Percentiles rank a stretch among this genome's conserved stretches.
Conservation (phyloP, 1,140 invertebrate species). For the Mercenaria mercenaria region DNA sequence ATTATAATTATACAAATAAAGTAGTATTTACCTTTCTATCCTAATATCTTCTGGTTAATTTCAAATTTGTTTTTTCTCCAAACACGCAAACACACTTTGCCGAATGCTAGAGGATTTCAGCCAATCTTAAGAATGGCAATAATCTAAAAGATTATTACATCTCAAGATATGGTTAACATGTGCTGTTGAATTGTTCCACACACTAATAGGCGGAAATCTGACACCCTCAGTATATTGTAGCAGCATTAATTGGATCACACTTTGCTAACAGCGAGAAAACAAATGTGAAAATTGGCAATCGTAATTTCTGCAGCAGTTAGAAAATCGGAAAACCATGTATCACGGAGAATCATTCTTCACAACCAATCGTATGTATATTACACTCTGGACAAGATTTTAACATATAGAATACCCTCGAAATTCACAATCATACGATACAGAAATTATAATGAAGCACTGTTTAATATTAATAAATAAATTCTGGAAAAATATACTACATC, state of each 20-base stretch:
- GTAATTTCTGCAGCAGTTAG: conserved; percentile 37
- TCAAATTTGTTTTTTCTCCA: neutral
- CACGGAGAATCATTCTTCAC: neutral
- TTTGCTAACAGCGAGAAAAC: conserved; percentile 53
- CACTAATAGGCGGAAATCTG: conserved; percentile 61
- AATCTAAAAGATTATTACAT: conserved; percentile 40
- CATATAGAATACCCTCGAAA: too few relatives aligned
- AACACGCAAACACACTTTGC: neutral
- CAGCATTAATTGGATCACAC: conserved; percentile 60
- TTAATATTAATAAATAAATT: too few relatives aligned
- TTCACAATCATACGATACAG: too few relatives aligned
- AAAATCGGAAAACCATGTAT: conserved; percentile 8
- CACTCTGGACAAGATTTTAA: neutral
- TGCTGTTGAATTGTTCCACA: conserved; percentile 53
- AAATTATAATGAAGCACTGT: too few relatives aligned
- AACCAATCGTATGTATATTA: neutral
- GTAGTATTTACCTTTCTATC: conserved; percentile 10
- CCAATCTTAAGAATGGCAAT: conserved; percentile 5
- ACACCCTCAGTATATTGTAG: conserved; percentile 36
- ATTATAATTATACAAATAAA: conserved; percentile 6
- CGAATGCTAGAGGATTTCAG: neutral
- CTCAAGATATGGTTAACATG: conserved; percentile 57
- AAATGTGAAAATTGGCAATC: conserved; percentile 54
- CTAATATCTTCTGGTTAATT: conserved; percentile 18
- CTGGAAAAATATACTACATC: too few relatives aligned